Base-by-base conservation (phyloP, 2,113 vertebrate genomes). In the Scytalopus superciliaris region DNA sequence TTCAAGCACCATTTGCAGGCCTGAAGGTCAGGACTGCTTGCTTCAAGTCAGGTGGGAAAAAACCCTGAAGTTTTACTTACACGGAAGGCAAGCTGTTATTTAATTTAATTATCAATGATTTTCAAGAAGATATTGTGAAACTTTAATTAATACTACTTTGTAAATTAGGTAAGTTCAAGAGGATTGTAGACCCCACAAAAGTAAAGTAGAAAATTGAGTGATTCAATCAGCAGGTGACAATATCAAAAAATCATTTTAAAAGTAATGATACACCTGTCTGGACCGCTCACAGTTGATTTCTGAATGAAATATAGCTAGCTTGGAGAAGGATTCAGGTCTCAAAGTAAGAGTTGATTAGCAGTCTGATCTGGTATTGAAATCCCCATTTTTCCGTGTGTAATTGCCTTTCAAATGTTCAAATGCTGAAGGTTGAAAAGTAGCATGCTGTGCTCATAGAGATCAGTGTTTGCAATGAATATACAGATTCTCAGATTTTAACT, bases 381-480 rank as follows among this genome's bases (percentile, higher is more conserved):
- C 68, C 59, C 47, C 42, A 39, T 52, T 74, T 90, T 90, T 67
- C 67, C 88, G 45, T 40, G 39, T 74, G 50, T 77, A 94, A 97
- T 96, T 96, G 85, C 75, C 57, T 90, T 96, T 95, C 81, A 91
- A 83, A 94, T 86, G 72, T 67, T 94, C 67, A 96, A 49, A 94
- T 63, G 78, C 67, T 60, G 87, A 91, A 80, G 85, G 82, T 85
- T 94, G 87, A 93, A 91, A 91, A 64, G 67, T 67, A 90, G 50
- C 91, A 70, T 52, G 67, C 81, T 93, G 91, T 94, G 67, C 68
- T 94, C 35, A 88, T 50, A 74, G 79, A 83, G 70, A 94, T 62
- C 82, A 88, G 33, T 73, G 55, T 95, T 93, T 90, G 72, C 47
- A 87, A 59, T 63, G 63, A 90, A 86, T 85, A 91, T 45, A 83